These are phyloP conservation scores for Clanis bilineata DNA, from an alignment of 2,888 invertebrate species.

Conservation along the genomic window DNA sequence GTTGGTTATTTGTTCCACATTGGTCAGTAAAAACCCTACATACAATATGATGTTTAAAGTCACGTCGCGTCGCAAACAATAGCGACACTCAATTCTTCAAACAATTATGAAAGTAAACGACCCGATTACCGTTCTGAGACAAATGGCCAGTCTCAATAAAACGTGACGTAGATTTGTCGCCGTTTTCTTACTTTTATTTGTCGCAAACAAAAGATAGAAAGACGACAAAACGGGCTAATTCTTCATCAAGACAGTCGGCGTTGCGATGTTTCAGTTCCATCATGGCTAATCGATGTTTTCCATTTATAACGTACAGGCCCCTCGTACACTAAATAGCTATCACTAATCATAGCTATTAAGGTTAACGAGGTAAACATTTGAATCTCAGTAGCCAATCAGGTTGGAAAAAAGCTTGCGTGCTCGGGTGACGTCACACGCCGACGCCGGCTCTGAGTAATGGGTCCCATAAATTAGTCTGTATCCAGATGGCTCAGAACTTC, in stretches of 20 bases:
- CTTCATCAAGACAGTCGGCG: slow-evolving; percentile 22
- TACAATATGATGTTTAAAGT: background rate
- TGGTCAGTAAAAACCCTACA: background rate
- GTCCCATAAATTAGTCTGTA: slow-evolving; percentile 53
- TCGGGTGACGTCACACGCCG: slow-evolving; percentile 43
- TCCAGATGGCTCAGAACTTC: slow-evolving; percentile 52
- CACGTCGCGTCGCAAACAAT: background rate
- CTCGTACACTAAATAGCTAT: slow-evolving; percentile 30
- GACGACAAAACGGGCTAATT: slow-evolving; percentile 9
- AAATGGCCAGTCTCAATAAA: slow-evolving; percentile 10
- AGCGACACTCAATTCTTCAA: slow-evolving; percentile 7
- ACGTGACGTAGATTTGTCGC: slow-evolving; percentile 2
- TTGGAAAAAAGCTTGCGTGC: slow-evolving; percentile 40
- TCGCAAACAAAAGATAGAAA: slow-evolving; percentile 2
- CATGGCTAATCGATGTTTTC: slow-evolving; percentile 34
- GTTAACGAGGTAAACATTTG: slow-evolving; percentile 47
- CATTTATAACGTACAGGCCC: slow-evolving; percentile 32
- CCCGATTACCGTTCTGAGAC: background rate
- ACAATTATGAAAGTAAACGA: slow-evolving; percentile 4
- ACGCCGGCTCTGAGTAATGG: slow-evolving; percentile 49
- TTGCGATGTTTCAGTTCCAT: slow-evolving; percentile 31
- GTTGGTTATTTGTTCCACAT: background rate
- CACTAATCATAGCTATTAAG: slow-evolving; percentile 52
- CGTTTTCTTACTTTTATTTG: slow-evolving; percentile 4
- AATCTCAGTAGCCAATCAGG: slow-evolving; percentile 42